Percentiles rank a stretch among this genome's conserved stretches.
These are phyloP conservation scores for Stigmatopora nigra DNA, from an alignment of 2,113 vertebrate genomes.

Conservation along the genomic window DNA sequence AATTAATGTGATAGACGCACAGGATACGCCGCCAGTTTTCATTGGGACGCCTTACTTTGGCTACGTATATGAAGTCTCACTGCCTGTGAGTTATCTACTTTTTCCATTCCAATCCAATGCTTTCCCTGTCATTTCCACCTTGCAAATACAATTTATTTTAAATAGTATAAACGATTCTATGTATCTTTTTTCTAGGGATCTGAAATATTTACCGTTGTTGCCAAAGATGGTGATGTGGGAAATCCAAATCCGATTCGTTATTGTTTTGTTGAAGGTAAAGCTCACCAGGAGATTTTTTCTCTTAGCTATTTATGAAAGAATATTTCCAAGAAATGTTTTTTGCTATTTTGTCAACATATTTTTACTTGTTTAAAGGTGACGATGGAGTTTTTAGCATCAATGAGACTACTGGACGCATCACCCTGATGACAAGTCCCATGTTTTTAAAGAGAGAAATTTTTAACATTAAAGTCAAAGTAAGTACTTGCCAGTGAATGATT, in stretches of 20 bases:
- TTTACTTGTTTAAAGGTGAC: constrained; percentile 67
- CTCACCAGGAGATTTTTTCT: background rate
- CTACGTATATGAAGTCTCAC: constrained; percentile 86
- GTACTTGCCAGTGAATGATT: background rate
- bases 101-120: background rate
- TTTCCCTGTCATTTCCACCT: background rate
- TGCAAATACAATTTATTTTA: background rate
- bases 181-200: constrained; percentile 73
- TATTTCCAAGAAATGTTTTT: background rate
- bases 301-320: background rate
- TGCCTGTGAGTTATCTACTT: constrained; percentile 72
- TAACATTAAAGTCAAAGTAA: constrained; percentile 84
- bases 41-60: constrained; percentile 88
- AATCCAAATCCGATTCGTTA: constrained; percentile 82
- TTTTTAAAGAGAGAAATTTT: constrained; percentile 84
- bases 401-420: constrained; percentile 80
- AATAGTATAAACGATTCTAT: background rate
- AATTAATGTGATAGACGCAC: constrained; percentile 83
- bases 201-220: constrained; percentile 82
- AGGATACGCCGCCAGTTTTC: constrained; percentile 86
- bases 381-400: constrained; percentile 81
- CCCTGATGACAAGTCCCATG: constrained; percentile 71
- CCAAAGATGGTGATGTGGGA: constrained; percentile 86
- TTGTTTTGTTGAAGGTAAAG: constrained; percentile 79
- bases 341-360: background rate